phyloP scores from a whole-genome alignment of 1,140 invertebrate genomes.

The Drosophila ogumai region DNA sequence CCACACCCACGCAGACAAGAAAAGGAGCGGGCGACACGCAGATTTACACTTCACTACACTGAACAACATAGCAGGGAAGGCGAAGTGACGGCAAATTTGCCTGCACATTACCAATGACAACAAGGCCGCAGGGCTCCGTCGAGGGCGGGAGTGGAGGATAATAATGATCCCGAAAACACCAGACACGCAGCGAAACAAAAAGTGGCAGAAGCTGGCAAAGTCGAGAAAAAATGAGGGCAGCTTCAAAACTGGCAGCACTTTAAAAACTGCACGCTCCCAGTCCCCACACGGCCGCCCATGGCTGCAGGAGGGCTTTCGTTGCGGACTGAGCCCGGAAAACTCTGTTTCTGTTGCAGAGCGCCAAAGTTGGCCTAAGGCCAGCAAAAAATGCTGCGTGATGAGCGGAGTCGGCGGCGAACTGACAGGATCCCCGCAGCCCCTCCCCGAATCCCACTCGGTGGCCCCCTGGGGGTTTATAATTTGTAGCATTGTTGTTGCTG shows the following conservation, averaged over 20 bases:
- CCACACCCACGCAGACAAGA: conserved; percentile 1
- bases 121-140: conserved; percentile 22
- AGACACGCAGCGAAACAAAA: conserved; percentile 41
- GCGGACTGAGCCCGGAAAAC: conserved; percentile 7
- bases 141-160: conserved; percentile 3
- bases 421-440: conserved; percentile 5
- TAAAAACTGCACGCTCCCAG: conserved; percentile 47
- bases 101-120: conserved; percentile 59
- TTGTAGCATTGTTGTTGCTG: conserved; percentile 42
- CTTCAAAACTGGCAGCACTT: conserved; percentile 52
- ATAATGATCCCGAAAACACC: conserved; percentile 60
- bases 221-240: conserved; percentile 18
- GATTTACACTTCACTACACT: conserved; percentile 56
- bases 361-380: conserved; percentile 58
- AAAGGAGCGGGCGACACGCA: conserved; percentile 38
- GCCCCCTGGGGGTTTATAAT: conserved; percentile 56
- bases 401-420: conserved; percentile 11
- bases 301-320: conserved; percentile 30
- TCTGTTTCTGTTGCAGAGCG: conserved; percentile 30
- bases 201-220: conserved; percentile 2
- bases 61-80: conserved; percentile 18
- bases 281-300: conserved; percentile 3
- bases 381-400: conserved; percentile 31
- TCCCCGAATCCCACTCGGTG: neutral
- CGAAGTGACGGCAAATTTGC: conserved; percentile 41